Evolutionary conservation across 1,140 invertebrate genomes (phyloP), one percentile per base, ranked within the genome.

Genomic region (Ceratoteleas bidentatus): DNA sequence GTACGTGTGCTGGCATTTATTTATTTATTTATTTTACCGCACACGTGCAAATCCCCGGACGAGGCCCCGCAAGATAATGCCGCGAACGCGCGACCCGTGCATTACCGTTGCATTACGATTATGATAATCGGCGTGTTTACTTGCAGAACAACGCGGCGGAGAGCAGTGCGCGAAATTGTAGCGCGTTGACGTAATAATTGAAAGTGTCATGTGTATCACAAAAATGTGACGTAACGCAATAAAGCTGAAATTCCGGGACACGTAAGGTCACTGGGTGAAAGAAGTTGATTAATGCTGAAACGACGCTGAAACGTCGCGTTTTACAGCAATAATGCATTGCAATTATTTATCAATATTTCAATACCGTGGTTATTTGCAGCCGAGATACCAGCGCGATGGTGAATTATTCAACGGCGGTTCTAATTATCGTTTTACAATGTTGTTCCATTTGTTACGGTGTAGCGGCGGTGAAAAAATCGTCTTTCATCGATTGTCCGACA

Each of bases 161-260:
- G 40, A 24, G 24, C 24, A 24, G 36, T 56, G 49, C 14, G 38
- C 13, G 16, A 56, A 61, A 66, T 54, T 61, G 54, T 32, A 32
- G 32, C 15, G 15, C 49, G 49, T 68, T 45, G 65, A 69, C 57
- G 65, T 69, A 64, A 61, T 69, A 64, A 69, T 77, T 57, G 74
- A 69, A 77, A 69, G 65, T 77, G 58, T 64, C 74, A 64, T 64
- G 56, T 62, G 52, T 57, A 64, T 64, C 58, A 64, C 65, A 77
- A 76, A 68, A 49, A 45, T 47, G 57, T 69, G 58, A 69, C 40
- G 65, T 69, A 77, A 77, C 15, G 58, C 49, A 64, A 77, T 77
- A 38, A 62, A 68, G 47, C 56, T 40, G 60, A 54, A 60, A 47
- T 62, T 56, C 33, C 8, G 13, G 33, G 14, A 47, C 32, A 58